Conservation (phyloP, 2,888 invertebrate species). For the Clitarchus hookeri region DNA sequence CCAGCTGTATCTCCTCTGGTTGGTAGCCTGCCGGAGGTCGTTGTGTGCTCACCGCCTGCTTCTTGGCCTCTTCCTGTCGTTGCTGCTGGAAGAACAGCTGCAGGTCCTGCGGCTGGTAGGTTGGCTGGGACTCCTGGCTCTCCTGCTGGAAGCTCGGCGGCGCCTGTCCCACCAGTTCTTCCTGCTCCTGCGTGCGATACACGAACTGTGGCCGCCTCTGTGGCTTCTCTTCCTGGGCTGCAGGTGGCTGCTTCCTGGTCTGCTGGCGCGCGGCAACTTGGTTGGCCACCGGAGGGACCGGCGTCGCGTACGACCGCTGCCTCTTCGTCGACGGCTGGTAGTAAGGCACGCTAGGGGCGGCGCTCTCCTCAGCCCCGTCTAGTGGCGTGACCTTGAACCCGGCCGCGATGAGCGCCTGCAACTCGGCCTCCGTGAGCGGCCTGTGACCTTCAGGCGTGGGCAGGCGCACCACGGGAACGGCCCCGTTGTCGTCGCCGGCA, state of each 20-base stretch:
- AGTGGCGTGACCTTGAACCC: conserved; percentile 41
- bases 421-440: conserved; percentile 41
- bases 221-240: conserved; percentile 23
- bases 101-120: conserved; percentile 11
- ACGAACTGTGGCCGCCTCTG: not conserved
- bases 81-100: not conserved
- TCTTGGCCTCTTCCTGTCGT: not conserved
- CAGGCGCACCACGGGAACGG: conserved; percentile 39
- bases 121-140: not conserved
- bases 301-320: conserved; percentile 37
- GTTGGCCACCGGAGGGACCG: conserved; percentile 31
- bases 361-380: not conserved
- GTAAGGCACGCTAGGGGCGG: not conserved
- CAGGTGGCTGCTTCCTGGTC: conserved; percentile 20
- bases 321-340: conserved; percentile 33
- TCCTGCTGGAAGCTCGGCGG: no score
- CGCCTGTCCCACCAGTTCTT: no score
- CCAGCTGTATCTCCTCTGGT: not conserved
- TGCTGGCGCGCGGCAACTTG: conserved; percentile 20
- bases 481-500: not conserved
- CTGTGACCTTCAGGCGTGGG: conserved; percentile 42
- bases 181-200: not conserved
- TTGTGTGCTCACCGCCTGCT: not conserved
- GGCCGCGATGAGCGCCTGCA: conserved; percentile 40
- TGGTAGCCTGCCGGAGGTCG: not conserved